Evolutionary conservation across 2,113 vertebrate genomes (phyloP), one percentile per base, ranked within the genome.

Genomic region (Tachysurus fulvidraco): DNA sequence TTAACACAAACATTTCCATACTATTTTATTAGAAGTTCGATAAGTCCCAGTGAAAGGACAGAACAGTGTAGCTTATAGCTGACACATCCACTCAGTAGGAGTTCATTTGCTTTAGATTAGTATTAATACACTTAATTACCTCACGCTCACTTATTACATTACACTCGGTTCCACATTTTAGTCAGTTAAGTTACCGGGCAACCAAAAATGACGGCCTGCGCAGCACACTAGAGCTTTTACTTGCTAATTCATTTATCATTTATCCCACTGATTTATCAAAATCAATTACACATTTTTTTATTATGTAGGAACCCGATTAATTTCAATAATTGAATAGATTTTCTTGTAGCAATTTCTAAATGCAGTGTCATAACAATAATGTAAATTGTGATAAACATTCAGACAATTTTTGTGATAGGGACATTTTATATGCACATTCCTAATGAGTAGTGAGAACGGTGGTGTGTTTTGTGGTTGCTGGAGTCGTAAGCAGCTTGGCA

Each of bases 391-490:
- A 57, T 21, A 57, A 77, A 79, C 52, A 16, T 30, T 19, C 54
- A 36, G 54, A 57, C 2, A 57, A 57, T 57, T 57, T 79, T 78
- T 17, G 14, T 78, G 28, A 78, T 78, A 17, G 25, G 28, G 12
- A 30, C 0, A 79, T 79, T 79, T 79, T 79, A 77, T 54, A 79
- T 52, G 60, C 44, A 19, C 55, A 44, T 9, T 36, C 13, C 59
- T 82, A 50, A 65, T 65, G 44, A 82, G 81, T 52, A 28, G 60
- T 19, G 60, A 50, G 36, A 5, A 10, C 44, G 54, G 25, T 54
- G 50, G 46, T 77, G 74, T 77, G 23, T 78, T 78, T 54, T 78
- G 74, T 78, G 28, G 57, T 44, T 60, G 78, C 30, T 21, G 21
- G 19, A 81, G 78, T 60, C 19, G 19, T 65, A 46, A 41, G 85